Base-by-base conservation (phyloP, 1,140 invertebrate species). In the Sipha flava region DNA sequence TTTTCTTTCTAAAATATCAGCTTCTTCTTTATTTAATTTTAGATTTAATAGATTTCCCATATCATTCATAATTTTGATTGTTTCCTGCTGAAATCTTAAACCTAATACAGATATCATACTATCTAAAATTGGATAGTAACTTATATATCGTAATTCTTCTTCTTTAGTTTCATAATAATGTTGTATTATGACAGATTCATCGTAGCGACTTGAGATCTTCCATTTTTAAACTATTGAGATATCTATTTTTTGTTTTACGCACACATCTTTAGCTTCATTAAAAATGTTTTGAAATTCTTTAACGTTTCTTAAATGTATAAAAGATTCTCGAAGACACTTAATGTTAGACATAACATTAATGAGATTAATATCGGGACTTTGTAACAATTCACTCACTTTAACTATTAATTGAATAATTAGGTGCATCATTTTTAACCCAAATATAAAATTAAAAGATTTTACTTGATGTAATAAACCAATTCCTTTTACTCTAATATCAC, bases 401-500 rank as follows among this genome's bases (percentile, higher is more conserved):
- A 81, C 73, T 7, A 81, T 72, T 45, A 81, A 72, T 31, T 81
- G 80, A 68, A 81, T 49, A 47, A 81, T 79, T 16, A 62, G 81
- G 40, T 79, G 57, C 57, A 81, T 79, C 37, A 81, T 81, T 79
- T 62, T 29, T 64, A 81, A 81, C 34, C 37, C 23, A 23, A 59
- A 31, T 49, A 81, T 68, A 54, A 81, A 81, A 79, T 81, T 43
- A 64, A 81, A 81, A 29, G 80, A 81, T 54, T 79, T 80, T 29
- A 81, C 59, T 79, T 81, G 80, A 47, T 66, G 43, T 70, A 81
- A 81, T 57, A 81, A 37, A 37, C 59, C 80, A 66, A 66, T 79
- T 45, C 47, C 80, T 47, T 77, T 81, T 26, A 31, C 80, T 72
- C 59, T 68, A 47, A 62, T 23, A 64, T 81, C 79, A 37, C 68